Percentiles rank a stretch among this genome's conserved stretches.
phyloP scores from a whole-genome alignment of 2,888 invertebrate genomes.

The Eilema sororculum region DNA sequence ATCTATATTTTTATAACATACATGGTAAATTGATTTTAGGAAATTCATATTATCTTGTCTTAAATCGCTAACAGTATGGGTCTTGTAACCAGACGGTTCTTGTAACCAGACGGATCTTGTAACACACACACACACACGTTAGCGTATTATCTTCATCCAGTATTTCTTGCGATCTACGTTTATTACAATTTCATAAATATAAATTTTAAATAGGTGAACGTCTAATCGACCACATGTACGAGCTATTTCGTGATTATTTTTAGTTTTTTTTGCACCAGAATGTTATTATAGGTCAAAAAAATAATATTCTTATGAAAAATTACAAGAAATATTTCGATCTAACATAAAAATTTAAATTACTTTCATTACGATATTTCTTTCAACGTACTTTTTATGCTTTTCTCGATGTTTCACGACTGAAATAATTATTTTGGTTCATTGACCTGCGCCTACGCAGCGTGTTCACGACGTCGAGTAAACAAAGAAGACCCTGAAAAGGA shows the following conservation, averaged over 20 bases:
- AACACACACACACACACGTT: too few relatives aligned
- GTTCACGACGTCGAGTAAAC: conserved; percentile 19
- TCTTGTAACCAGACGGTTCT: too few relatives aligned
- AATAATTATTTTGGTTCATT: conserved; percentile 20
- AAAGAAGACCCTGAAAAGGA: conserved; percentile 30
- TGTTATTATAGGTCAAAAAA: not conserved
- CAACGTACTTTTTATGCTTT: conserved; percentile 22
- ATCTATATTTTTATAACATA: too few relatives aligned
- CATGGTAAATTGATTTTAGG: too few relatives aligned
- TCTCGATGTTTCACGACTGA: not conserved
- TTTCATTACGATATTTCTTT: conserved; percentile 29
- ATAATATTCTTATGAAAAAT: not conserved
- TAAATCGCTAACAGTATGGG: too few relatives aligned
- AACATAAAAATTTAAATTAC: conserved; percentile 12
- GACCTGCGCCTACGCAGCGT: conserved; percentile 34
- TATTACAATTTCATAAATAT: not conserved
- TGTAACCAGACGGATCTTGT: not conserved
- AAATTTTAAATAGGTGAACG: not conserved
- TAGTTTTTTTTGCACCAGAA: too few relatives aligned
- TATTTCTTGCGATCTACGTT: not conserved
- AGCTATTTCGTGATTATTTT: too few relatives aligned
- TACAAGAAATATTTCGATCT: not conserved
- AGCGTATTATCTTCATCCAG: not conserved
- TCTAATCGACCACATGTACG: too few relatives aligned
- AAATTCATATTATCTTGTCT: too few relatives aligned